Conservation (phyloP, 2,888 invertebrate species). For the Dicycla oo region DNA sequence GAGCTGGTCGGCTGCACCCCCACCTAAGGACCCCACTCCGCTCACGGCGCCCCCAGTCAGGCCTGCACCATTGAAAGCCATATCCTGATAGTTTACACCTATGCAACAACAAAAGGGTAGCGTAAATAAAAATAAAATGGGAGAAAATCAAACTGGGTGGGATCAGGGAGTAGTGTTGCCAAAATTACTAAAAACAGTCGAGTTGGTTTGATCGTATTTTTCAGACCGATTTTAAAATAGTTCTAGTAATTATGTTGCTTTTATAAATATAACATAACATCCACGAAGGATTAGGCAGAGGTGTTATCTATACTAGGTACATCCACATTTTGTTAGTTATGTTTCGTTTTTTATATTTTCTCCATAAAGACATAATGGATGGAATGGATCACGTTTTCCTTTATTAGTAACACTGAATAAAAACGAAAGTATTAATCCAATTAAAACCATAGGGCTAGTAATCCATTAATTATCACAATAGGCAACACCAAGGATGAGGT, state of each 20-base stretch:
- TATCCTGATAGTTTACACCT: conserved; percentile 90
- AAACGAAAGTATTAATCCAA: background rate
- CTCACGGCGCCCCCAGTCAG: conserved; percentile 81
- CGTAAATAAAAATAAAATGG: conserved; percentile 66
- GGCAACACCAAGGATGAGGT: conserved; percentile 47
- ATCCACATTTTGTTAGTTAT: too few species aligned
- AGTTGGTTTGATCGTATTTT: background rate
- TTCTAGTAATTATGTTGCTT: background rate
- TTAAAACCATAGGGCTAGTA: conserved; percentile 3
- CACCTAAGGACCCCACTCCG: conserved; percentile 72
- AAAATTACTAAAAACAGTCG: background rate
- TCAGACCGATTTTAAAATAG: background rate
- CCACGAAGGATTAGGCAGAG: too few species aligned
- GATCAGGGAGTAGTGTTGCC: conserved; percentile 33
- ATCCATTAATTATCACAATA: conserved; percentile 19
- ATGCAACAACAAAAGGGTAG: conserved; percentile 58
- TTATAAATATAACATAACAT: too few species aligned
- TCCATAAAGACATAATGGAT: background rate
- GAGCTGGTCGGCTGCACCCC: conserved; percentile 96
- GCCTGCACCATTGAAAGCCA: conserved; percentile 89
- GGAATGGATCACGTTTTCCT: background rate
- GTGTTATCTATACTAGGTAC: too few species aligned
- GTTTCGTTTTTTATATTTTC: background rate
- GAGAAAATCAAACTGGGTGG: conserved; percentile 39
- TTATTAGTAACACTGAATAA: background rate